Conservation (phyloP, 1,140 invertebrate species). For the Drosophila equinoxialis region DNA sequence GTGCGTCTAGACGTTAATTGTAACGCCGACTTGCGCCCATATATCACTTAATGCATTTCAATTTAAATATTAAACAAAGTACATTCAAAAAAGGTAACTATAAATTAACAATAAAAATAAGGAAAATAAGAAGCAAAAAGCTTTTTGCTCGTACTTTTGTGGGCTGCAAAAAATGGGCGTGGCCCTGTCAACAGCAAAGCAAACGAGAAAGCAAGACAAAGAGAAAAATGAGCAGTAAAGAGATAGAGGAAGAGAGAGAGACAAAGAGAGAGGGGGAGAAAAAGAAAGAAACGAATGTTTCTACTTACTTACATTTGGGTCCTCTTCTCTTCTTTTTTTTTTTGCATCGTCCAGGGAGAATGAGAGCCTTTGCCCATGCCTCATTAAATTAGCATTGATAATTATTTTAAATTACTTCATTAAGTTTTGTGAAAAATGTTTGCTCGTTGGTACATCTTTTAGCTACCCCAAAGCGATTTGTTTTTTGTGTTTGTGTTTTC, state of each 20-base stretch:
- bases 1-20: constrained; percentile 40
- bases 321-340: neutral
- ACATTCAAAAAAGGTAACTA: constrained; percentile 46
- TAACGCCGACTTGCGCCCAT: constrained; percentile 19
- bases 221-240: neutral
- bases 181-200: constrained; percentile 1
- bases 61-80: constrained; percentile 40
- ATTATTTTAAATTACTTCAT: constrained; percentile 81
- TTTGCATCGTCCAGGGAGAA: neutral
- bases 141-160: constrained; percentile 18
- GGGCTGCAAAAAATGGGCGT: neutral
- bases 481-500: constrained; percentile 43
- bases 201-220: neutral
- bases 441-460: constrained; percentile 38
- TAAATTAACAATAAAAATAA: constrained; percentile 36
- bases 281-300: constrained; percentile 1
- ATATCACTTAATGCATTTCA: constrained; percentile 60
- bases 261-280: no score
- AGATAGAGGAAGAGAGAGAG: neutral
- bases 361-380: constrained; percentile 32
- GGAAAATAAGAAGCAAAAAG: constrained; percentile 13
- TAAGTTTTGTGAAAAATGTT: constrained; percentile 79
- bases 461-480: constrained; percentile 58
- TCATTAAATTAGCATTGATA: constrained; percentile 80
- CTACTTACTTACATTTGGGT: neutral